Evolutionary conservation across 2,797 vertebrate species (phyloP).

Genomic region (Sciurus carolinensis): DNA sequence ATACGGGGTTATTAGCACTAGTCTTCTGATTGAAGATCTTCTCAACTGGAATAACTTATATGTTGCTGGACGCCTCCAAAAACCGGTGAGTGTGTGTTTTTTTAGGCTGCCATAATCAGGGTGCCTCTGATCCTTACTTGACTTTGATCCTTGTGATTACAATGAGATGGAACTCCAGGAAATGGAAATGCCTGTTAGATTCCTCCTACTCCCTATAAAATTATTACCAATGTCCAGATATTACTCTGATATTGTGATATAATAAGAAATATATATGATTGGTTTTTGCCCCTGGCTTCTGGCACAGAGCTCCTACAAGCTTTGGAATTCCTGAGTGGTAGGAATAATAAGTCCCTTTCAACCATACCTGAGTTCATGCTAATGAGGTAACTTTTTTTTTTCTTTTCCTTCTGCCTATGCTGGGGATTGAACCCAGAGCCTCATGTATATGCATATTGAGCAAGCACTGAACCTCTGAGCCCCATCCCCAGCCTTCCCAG

Average conservation of each 20-base stretch:
- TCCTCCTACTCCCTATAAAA: background rate
- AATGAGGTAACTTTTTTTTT: background rate
- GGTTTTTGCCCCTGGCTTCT: background rate
- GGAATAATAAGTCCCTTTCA: background rate
- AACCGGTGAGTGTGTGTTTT: constrained; percentile 91
- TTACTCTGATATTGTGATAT: background rate
- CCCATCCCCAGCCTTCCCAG: background rate
- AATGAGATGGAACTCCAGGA: background rate
- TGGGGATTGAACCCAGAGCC: background rate
- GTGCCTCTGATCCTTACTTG: background rate
- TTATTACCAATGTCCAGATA: background rate
- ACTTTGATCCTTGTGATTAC: background rate
- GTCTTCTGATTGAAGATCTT: constrained; percentile 94
- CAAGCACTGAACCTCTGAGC: background rate
- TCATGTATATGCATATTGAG: background rate
- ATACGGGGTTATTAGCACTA: constrained; percentile 96
- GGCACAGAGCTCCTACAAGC: background rate
- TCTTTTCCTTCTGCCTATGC: background rate
- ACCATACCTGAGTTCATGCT: background rate
- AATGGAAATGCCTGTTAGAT: background rate
- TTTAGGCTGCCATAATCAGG: background rate
- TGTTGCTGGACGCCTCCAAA: constrained; percentile 96
- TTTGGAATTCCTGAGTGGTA: background rate
- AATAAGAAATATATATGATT: background rate
- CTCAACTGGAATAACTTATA: constrained; percentile 97